Conservation (phyloP, 2,113 vertebrate species). For the Monarcha castaneiventris region DNA sequence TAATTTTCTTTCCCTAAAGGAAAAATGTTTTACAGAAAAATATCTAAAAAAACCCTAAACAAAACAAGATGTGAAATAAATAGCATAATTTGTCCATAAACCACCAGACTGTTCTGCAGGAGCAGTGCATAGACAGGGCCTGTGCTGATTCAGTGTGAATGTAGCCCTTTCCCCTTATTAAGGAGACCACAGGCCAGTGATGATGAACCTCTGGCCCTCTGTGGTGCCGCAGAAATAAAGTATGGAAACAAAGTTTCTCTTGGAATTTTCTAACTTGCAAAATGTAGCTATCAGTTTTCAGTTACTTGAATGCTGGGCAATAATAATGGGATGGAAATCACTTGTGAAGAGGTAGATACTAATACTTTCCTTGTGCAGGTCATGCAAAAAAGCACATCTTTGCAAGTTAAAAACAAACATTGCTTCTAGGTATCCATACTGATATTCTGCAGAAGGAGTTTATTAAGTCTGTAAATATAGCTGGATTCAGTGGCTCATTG, state of each 20-base stretch:
- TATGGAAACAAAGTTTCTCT: neutral
- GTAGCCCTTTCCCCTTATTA: neutral
- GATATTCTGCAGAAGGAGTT: neutral
- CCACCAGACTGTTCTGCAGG: neutral
- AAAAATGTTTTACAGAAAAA: neutral
- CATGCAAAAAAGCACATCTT: neutral
- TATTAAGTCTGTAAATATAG: neutral
- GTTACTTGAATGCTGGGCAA: neutral
- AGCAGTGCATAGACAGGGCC: neutral
- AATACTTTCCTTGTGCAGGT: neutral
- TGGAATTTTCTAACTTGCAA: neutral
- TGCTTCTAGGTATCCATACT: neutral
- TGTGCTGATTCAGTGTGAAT: neutral
- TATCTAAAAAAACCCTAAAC: neutral
- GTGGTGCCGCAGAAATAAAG: neutral
- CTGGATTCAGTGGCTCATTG: neutral
- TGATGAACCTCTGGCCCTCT: neutral
- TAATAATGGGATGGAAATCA: neutral
- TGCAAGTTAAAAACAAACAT: neutral
- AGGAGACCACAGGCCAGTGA: neutral
- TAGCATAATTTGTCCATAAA: neutral
- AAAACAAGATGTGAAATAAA: neutral
- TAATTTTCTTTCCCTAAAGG: neutral
- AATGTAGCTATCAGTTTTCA: neutral
- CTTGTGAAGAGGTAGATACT: neutral